Conservation (phyloP, 2,113 vertebrate species). For the Hyperoodon ampullatus region DNA sequence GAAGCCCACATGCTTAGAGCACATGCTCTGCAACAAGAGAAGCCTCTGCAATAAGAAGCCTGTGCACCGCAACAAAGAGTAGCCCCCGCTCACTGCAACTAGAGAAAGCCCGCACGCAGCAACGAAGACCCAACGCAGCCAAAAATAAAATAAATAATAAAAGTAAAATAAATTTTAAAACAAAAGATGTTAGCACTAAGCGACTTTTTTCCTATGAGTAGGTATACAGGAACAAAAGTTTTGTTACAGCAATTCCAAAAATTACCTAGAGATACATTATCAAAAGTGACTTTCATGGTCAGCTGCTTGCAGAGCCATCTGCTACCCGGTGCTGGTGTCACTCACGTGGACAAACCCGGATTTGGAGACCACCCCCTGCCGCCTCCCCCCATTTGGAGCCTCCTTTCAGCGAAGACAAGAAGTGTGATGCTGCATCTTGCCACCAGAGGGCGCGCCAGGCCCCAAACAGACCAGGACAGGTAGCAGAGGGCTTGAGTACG, state of each 20-base stretch:
- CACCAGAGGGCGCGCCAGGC: conserved; percentile 41
- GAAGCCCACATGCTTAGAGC: too few relatives aligned
- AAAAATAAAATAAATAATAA: too few relatives aligned
- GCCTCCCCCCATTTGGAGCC: too few relatives aligned
- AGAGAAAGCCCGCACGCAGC: too few relatives aligned
- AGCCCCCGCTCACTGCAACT: too few relatives aligned
- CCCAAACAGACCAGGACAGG: neutral
- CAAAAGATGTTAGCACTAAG: neutral
- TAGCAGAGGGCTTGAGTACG: neutral
- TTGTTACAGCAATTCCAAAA: neutral
- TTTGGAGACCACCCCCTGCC: neutral
- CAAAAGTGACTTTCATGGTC: accelerated
- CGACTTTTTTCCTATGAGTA: neutral
- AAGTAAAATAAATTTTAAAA: too few relatives aligned
- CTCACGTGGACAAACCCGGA: too few relatives aligned
- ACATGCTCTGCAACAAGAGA: too few relatives aligned
- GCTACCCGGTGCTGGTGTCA: neutral
- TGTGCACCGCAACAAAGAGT: accelerated
- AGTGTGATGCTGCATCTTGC: neutral
- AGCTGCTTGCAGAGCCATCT: neutral
- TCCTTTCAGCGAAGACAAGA: accelerated
- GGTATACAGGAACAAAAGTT: neutral
- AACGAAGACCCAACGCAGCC: too few relatives aligned
- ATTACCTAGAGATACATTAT: neutral
- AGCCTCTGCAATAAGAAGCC: too few relatives aligned